phyloP scores from a whole-genome alignment of 2,797 vertebrate genomes.

The Oryzias sinensis region DNA sequence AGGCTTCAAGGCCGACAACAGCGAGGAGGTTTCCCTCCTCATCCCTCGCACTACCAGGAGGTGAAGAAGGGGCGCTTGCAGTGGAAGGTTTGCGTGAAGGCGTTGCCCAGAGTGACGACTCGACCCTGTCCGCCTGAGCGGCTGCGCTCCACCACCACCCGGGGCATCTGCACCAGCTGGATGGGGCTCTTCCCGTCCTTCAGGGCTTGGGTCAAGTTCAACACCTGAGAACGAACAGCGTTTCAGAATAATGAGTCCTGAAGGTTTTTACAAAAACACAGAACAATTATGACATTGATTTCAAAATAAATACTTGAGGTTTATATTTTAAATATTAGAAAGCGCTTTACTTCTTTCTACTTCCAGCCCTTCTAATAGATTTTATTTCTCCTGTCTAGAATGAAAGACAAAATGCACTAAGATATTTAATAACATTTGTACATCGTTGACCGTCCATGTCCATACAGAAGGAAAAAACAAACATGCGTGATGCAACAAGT shows the following conservation, averaged over 20 bases:
- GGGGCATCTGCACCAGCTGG: constrained; percentile 96
- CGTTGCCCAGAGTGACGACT: constrained; percentile 86
- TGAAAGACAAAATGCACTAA: too few relatives aligned
- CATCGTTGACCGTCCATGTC: too few relatives aligned
- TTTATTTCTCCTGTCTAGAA: too few relatives aligned
- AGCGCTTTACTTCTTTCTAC: too few relatives aligned
- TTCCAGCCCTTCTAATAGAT: too few relatives aligned
- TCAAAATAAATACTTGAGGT: too few relatives aligned
- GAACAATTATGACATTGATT: too few relatives aligned
- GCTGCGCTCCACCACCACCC: constrained; percentile 92
- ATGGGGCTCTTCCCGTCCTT: constrained; percentile 91
- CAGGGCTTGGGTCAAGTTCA: constrained; percentile 93
- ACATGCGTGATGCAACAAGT: too few relatives aligned
- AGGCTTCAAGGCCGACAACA: background rate
- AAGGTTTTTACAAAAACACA: too few relatives aligned
- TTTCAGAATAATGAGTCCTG: background rate
- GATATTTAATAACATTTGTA: too few relatives aligned
- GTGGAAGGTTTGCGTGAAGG: constrained; percentile 94
- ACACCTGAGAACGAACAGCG: constrained; percentile 75
- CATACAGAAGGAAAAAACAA: too few relatives aligned
- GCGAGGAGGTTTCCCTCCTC: background rate
- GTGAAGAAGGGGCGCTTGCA: constrained; percentile 96
- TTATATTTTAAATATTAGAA: too few relatives aligned
- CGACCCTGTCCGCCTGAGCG: constrained; percentile 85
- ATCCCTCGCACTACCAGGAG: constrained; percentile 85